Percentiles rank a stretch among this genome's conserved stretches.
These are phyloP conservation scores for human (Homo sapiens) DNA, from an alignment of 2,113 vertebrate genomes.

Conservation along the genomic window GRCh38 chrX:21586001-21586500, in stretches of 20 bases:
- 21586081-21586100: not conserved
- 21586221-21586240: not conserved
- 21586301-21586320: not conserved
- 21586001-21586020: not conserved
- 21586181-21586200: not conserved
- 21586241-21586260: not conserved
- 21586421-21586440: not conserved
- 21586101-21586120: not conserved
- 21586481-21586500: not conserved
- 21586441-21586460: not conserved
- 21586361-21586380: not conserved
- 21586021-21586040: not conserved
- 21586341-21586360: not conserved
- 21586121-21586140: not conserved
- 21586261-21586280: not conserved
- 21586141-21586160: not conserved
- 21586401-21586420: not conserved
- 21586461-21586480: not conserved
- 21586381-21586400: not conserved
- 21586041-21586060: not conserved
- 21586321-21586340: not conserved
- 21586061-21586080: slow-evolving; percentile 40
- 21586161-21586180: not conserved
- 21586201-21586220: not conserved
- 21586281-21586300: not conserved